Evolutionary conservation across 2,888 invertebrate species (phyloP), one percentile per base, ranked within the genome.

Genomic region (Busseola fusca): DNA sequence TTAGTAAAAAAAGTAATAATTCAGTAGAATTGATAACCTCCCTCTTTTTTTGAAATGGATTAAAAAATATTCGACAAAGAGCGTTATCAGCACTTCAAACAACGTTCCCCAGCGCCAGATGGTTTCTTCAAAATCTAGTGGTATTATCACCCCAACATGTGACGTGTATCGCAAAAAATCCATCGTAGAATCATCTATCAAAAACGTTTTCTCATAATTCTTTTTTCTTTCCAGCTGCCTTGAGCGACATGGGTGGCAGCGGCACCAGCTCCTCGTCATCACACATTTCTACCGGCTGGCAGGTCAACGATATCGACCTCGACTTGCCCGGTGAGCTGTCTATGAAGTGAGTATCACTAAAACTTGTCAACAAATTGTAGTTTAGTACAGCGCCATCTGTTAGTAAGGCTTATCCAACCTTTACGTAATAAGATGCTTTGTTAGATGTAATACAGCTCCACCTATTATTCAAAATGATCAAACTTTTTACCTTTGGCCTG

Each of bases 241-340:
- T 93, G 64, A 94, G 93, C 60, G 95, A 95, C 67, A 92, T 95
- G 92, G 95, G 93, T 6, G 95, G 95, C 84, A 94, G 95, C 87
- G 95, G 93, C 72, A 93, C 93, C 86, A 94, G 94, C 79, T 95
- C 95, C 1, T 94, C 95, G 2, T 95, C 96, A 18, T 95, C 95
- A 0, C 94, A 95, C 91, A 89, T 95, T 90, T 95, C 96, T 3
- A 94, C 96, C 0, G 94, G 93, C 14, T 96, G 96, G 96, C 95
- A 93, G 88, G 95, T 95, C 90, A 95, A 95, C 84, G 96, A 96
- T 86, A 90, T 96, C n/a, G 96, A 96, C 79, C 87, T 96, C 71
- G 96, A 96, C 45, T 82, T 96, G 54, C 93, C 96, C 27, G 93
- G 92, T 37, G 96, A 96, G 73, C 90, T 96, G 82, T 91, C 95